Base-by-base conservation (phyloP, 1,140 invertebrate genomes). In the Colletes gigas region DNA sequence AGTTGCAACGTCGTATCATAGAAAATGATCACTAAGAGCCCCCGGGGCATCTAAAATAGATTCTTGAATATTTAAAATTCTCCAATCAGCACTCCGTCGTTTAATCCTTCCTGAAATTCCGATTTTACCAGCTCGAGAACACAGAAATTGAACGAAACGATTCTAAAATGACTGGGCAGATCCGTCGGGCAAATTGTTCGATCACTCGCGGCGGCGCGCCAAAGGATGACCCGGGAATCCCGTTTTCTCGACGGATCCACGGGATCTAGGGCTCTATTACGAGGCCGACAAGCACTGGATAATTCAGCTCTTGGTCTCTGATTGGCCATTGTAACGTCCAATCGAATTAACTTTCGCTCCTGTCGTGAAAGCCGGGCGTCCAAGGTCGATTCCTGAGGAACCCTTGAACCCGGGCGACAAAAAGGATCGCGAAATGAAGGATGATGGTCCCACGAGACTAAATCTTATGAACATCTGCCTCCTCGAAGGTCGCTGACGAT, bases 181-280 rank as follows among this genome's bases (percentile, higher is more conserved):
- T 74, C 77, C 77, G 75, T 67, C 71, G 79, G 76, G 83, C 81
- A 83, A 85, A 87, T 87, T 85, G 65, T 77, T 84, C 57, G 69
- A 77, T 85, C 55, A 6, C 44, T 19, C 9, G 54, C 12, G 62
- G 81, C 83, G 83, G 84, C 72, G 54, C 71, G 75, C 74, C 83
- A 87, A 88, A 86, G 81, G 66, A 66, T 71, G 52, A 57, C 60
- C 30, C 21, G 68, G 60, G 72, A 30, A 88, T 88, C 80, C 86
- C 74, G 82, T 88, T 87, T 81, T 68, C 44, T 12, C 19, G 73
- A 81, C 17, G 57, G 59, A 63, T 78, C 71, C 70, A 9, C 14
- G 21, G 21, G 57, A 80, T 72, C 44, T 41, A 50, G 75, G 30
- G 50, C 55, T 41, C 55, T 10, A 17, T 17, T 66, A 77, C 44